Percentiles rank a stretch among this genome's conserved stretches.
Conservation (phyloP, 2,113 vertebrate genomes). For the Poeciliopsis retropinna region DNA sequence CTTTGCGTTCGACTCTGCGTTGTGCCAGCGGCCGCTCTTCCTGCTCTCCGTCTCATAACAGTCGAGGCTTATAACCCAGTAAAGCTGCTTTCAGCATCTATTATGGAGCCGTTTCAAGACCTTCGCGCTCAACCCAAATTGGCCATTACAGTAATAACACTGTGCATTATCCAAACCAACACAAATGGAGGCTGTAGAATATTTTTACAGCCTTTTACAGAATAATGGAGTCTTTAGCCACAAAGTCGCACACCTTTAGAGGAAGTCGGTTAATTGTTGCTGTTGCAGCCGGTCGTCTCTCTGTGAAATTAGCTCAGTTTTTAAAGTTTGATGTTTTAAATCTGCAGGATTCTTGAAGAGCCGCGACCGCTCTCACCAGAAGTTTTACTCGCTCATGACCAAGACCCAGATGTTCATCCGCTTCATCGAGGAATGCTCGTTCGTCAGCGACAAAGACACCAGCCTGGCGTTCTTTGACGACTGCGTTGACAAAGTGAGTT, state of each 20-base stretch:
- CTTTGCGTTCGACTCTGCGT: conserved; percentile 27
- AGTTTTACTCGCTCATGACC: conserved; percentile 97
- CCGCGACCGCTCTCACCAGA: conserved; percentile 96
- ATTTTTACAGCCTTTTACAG: background rate
- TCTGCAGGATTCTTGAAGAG: conserved; percentile 92
- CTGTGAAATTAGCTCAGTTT: background rate
- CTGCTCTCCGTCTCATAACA: conserved; percentile 17
- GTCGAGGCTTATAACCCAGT: conserved; percentile 29
- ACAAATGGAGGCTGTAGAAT: conserved; percentile 25
- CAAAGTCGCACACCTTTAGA: conserved; percentile 4
- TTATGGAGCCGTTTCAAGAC: conserved; percentile 28
- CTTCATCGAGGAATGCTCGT: conserved; percentile 98
- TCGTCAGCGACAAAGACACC: conserved; percentile 97
- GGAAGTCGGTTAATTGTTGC: background rate
- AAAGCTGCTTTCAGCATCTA: conserved; percentile 48
- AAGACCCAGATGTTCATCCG: conserved; percentile 99
- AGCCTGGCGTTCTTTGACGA: conserved; percentile 98
- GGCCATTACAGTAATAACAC: conserved; percentile 50
- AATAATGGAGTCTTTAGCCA: conserved; percentile 25
- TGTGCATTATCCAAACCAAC: conserved; percentile 33
- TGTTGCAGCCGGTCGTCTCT: background rate
- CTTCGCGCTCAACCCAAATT: conserved; percentile 11
- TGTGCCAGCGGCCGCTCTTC: conserved; percentile 35
- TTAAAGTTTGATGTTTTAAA: background rate
- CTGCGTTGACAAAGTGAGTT: conserved; percentile 95